Conservation (phyloP, 2,797 vertebrate species). For the Aphelocoma californica region DNA sequence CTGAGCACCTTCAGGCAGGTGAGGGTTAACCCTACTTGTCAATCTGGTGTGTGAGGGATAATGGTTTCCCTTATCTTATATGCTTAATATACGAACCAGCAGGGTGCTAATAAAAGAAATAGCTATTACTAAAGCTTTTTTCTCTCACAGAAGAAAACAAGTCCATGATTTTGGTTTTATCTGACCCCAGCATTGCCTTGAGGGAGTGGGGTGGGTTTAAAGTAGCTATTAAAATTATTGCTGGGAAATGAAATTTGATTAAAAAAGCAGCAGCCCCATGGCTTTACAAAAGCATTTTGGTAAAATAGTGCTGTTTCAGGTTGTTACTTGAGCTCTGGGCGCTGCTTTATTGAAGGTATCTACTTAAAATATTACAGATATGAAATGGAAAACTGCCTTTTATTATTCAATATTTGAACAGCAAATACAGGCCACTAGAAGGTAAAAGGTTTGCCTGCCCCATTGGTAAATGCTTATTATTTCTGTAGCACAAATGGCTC, state of each 20-base stretch:
- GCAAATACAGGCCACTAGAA: neutral
- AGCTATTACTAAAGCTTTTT: neutral
- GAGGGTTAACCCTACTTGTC: neutral
- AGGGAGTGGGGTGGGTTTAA: neutral
- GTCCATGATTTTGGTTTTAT: neutral
- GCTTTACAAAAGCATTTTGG: neutral
- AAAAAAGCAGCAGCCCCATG: neutral
- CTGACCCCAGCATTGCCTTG: neutral
- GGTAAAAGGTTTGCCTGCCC: neutral
- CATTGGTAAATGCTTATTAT: neutral
- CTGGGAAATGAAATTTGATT: slow-evolving; percentile 24
- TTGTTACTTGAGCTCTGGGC: neutral
- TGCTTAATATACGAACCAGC: neutral
- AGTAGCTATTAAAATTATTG: slow-evolving; percentile 34
- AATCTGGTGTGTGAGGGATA: neutral
- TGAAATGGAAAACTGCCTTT: neutral
- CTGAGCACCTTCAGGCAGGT: neutral
- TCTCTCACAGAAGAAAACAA: neutral
- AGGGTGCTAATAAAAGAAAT: slow-evolving; percentile 30
- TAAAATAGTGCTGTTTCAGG: neutral
- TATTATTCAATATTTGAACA: neutral
- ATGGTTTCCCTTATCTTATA: neutral
- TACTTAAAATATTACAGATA: neutral
- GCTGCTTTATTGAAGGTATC: neutral
- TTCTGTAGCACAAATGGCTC: neutral